phyloP scores from a whole-genome alignment of 2,113 vertebrate genomes.

The Phoenicopterus ruber region DNA sequence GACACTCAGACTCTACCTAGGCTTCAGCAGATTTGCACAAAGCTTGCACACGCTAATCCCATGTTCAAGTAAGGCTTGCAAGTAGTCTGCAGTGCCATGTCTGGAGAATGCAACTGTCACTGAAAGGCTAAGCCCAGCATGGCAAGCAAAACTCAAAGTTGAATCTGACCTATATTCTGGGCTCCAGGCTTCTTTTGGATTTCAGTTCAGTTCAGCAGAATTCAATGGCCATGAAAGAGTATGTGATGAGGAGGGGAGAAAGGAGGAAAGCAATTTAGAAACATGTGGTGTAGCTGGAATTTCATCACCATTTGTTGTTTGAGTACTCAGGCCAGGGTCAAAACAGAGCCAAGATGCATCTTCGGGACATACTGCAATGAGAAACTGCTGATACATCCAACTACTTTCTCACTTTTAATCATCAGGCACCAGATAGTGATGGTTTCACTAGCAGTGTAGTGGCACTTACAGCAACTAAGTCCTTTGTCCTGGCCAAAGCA shows the following conservation, averaged over 20 bases:
- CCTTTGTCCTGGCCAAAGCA: neutral
- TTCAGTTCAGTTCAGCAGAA: slow-evolving; percentile 5
- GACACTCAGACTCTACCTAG: neutral
- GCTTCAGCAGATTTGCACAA: neutral
- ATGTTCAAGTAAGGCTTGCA: neutral
- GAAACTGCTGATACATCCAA: neutral
- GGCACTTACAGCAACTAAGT: neutral
- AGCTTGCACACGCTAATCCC: neutral
- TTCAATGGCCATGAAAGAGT: neutral
- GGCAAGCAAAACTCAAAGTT: neutral
- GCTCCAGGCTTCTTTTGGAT: neutral
- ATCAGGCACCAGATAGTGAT: neutral
- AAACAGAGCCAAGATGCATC: neutral
- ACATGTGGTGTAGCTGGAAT: neutral
- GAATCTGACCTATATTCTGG: neutral
- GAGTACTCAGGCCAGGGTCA: neutral
- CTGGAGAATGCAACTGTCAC: neutral
- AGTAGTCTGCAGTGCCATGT: neutral
- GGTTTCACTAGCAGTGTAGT: neutral
- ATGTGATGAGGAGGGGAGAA: neutral
- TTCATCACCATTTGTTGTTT: neutral
- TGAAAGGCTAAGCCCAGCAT: neutral
- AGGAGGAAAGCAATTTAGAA: neutral
- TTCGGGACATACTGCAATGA: no score
- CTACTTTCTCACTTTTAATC: neutral